Conservation (phyloP, 2,113 vertebrate genomes). For the Epinephelus cyanopodus region DNA sequence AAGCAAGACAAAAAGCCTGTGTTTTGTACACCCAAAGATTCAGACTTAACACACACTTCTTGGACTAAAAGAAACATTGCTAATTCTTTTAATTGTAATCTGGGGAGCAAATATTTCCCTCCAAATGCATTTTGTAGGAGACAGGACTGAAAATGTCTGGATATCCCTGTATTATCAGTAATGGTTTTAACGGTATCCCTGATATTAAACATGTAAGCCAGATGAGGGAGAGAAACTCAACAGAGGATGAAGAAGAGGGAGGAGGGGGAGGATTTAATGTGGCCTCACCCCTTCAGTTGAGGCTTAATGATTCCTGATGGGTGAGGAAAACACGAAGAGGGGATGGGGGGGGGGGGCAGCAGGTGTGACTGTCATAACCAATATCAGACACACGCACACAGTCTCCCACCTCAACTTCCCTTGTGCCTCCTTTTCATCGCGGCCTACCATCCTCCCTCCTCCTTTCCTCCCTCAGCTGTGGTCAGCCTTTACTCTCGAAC, state of each 20-base stretch:
- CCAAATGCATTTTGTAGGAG: background rate
- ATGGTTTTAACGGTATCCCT: no score
- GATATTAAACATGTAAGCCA: no score
- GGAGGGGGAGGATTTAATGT: slow-evolving; percentile 50
- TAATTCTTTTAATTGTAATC: background rate
- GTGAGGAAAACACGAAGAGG: slow-evolving; percentile 54
- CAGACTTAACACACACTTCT: background rate
- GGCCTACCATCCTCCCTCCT: background rate
- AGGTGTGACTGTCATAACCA: slow-evolving; percentile 91
- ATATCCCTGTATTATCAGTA: background rate
- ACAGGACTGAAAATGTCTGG: background rate
- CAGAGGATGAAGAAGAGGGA: slow-evolving; percentile 48
- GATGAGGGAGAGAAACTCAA: background rate
- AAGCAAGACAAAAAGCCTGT: background rate
- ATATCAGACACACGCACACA: slow-evolving; percentile 71
- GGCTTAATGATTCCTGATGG: slow-evolving; percentile 60
- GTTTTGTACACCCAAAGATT: background rate
- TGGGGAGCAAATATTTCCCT: background rate
- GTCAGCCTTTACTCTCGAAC: background rate
- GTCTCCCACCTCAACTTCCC: slow-evolving; percentile 6
- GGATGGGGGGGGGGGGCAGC: slow-evolving; percentile 77
- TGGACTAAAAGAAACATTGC: background rate
- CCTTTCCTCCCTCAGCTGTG: background rate
- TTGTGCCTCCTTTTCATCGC: slow-evolving; percentile 22
- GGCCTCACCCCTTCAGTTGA: slow-evolving; percentile 6